phyloP scores from a whole-genome alignment of 2,888 invertebrate genomes.

The Cryptocephalus primarius region DNA sequence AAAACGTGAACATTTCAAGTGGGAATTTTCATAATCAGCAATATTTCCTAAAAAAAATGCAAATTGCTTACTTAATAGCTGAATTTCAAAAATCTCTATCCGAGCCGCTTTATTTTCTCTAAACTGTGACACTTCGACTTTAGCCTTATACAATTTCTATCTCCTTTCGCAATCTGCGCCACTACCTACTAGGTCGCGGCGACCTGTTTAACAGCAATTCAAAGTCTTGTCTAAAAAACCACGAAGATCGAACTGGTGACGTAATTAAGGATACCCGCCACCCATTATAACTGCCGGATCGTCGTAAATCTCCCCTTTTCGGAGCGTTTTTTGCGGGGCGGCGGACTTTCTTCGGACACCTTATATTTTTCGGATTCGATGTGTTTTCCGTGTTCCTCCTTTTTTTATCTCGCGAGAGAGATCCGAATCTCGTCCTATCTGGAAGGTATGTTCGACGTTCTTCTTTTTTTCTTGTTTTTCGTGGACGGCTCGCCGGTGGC shows the following conservation, averaged over 20 bases:
- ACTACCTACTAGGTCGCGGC: too few species aligned
- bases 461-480: neutral
- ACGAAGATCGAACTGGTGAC: neutral
- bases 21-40: too few species aligned
- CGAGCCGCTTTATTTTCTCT: too few species aligned
- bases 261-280: conserved; percentile 26
- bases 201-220: too few species aligned
- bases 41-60: too few species aligned
- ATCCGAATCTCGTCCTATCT: conserved; percentile 36
- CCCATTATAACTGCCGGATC: conserved; percentile 34
- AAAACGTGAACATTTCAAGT: too few species aligned
- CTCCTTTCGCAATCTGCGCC: too few species aligned
- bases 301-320: conserved; percentile 35
- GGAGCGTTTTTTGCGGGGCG: conserved; percentile 23
- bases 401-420: conserved; percentile 33
- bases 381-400: conserved; percentile 33
- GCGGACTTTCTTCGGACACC: conserved; percentile 26
- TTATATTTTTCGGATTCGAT: conserved; percentile 28
- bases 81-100: too few species aligned
- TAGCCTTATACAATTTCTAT: too few species aligned
- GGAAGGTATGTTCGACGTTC: conserved; percentile 32
- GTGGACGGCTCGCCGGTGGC: conserved; percentile 30
- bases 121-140: too few species aligned
- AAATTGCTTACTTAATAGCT: too few species aligned
- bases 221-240: neutral